These are phyloP conservation scores for Drosophila burlai DNA, from an alignment of 1,140 invertebrate species.

Conservation along the genomic window DNA sequence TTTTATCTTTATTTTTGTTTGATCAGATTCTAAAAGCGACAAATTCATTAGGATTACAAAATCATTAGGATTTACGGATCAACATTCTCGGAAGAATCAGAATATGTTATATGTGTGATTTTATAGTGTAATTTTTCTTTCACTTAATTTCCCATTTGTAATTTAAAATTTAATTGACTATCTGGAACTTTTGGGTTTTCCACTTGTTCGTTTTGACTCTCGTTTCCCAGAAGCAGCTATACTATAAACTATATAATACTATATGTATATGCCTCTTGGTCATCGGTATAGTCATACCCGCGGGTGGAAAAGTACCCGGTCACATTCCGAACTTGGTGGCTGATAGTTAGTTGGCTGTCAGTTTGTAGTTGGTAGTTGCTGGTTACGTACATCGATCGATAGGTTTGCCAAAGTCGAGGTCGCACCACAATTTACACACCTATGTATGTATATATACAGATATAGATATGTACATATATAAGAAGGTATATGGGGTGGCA, in stretches of 20 bases:
- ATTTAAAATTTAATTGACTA: not conserved
- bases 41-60: not conserved
- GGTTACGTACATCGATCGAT: slow-evolving; percentile 57
- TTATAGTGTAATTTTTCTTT: not conserved
- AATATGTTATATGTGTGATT: not conserved
- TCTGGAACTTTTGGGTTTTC: not conserved
- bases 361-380: slow-evolving; percentile 10
- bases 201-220: not conserved
- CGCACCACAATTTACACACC: slow-evolving; percentile 20
- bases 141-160: not conserved
- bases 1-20: too few species aligned
- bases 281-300: slow-evolving; percentile 24
- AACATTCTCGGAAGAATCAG: not conserved
- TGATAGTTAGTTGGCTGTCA: slow-evolving; percentile 20
- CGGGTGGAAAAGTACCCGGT: slow-evolving; percentile 29
- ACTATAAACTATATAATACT: not conserved
- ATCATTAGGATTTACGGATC: not conserved
- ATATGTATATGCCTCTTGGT: not conserved
- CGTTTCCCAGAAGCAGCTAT: not conserved
- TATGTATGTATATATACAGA: not conserved
- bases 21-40: too few species aligned
- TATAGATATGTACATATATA: not conserved
- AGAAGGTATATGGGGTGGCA: slow-evolving; percentile 9
- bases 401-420: slow-evolving; percentile 69
- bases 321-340: slow-evolving; percentile 24